Evolutionary conservation across 2,888 invertebrate genomes (phyloP), one percentile per base, ranked within the genome.

Genomic region (Metacarcinus magister): DNA sequence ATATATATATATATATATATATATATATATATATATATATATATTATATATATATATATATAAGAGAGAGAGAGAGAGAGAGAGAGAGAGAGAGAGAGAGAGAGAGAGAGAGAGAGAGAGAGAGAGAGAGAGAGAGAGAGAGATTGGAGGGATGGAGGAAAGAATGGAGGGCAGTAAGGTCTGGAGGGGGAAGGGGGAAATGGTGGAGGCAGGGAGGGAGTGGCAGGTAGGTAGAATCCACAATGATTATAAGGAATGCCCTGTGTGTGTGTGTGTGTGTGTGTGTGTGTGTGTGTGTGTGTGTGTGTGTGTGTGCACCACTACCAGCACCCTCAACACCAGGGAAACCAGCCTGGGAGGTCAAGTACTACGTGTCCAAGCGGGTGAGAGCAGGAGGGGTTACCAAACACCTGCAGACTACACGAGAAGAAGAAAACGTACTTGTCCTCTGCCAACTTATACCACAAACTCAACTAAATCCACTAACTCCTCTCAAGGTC

Each of bases 61-160:
- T 7, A 10, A 46, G 46, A 46, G 46, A 46, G 60, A 60, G 60
- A 60, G 60, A 60, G 60, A 60, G 60, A 60, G 60, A 60, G 60
- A 60, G 60, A 60, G 60, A 60, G 91, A 44, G 44, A 91, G 44
- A 28, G 32, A 44, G 92, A 92, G 92, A 92, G 92, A 92, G 92
- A 92, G 92, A 92, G 92, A 92, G 92, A 91, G 92, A 92, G 92
- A 92, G 92, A 92, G 92, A 92, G 92, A 92, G 92, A 92, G 92
- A 46, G 92, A 92, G 92, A 92, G 92, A 92, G 92, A 92, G 92
- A 92, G 92, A 46, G 44, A 43, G 43, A 91, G 43, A 91, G 91
- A 8, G 10, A 91, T 4, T 91, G 3, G 39, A 23, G 44, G 16
- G 91, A 91, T 19, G 48, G 0, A 43, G 67, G 67, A 19, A 23